Conservation (phyloP, 2,888 invertebrate species). For the Cerastis leucographa region DNA sequence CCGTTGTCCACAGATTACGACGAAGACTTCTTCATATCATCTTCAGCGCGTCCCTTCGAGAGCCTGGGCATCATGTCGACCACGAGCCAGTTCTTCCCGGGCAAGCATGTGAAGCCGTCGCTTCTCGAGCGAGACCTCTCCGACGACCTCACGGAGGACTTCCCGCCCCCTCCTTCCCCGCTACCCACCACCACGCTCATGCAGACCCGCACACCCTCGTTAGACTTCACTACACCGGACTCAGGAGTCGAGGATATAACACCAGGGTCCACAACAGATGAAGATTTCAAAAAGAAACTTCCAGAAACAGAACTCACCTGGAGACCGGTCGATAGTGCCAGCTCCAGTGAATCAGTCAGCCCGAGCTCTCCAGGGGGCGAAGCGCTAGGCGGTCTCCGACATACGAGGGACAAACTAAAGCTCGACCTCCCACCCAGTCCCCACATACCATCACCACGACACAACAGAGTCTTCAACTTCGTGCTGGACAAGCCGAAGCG, state of each 20-base stretch:
- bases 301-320: constrained; percentile 75
- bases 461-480: constrained; percentile 86
- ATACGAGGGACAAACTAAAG: constrained; percentile 93
- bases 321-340: constrained; percentile 82
- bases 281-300: constrained; percentile 80
- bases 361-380: constrained; percentile 85
- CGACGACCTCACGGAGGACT: constrained; percentile 74
- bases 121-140: constrained; percentile 74
- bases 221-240: constrained; percentile 91
- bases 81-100: constrained; percentile 94
- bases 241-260: constrained; percentile 92
- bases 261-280: constrained; percentile 85
- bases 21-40: constrained; percentile 94
- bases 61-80: constrained; percentile 89
- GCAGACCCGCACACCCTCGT: constrained; percentile 78
- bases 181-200: constrained; percentile 71
- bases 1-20: constrained; percentile 85
- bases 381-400: constrained; percentile 92
- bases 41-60: constrained; percentile 94
- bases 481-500: constrained; percentile 84
- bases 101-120: constrained; percentile 85
- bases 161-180: constrained; percentile 74
- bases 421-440: constrained; percentile 92
- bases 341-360: constrained; percentile 86
- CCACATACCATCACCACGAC: constrained; percentile 83